A percentile compares a stretch with the other conserved stretches of the same genome.
Evolutionary conservation across 2,888 invertebrate species (phyloP).

Genomic region (Stenichneumon culpator): DNA sequence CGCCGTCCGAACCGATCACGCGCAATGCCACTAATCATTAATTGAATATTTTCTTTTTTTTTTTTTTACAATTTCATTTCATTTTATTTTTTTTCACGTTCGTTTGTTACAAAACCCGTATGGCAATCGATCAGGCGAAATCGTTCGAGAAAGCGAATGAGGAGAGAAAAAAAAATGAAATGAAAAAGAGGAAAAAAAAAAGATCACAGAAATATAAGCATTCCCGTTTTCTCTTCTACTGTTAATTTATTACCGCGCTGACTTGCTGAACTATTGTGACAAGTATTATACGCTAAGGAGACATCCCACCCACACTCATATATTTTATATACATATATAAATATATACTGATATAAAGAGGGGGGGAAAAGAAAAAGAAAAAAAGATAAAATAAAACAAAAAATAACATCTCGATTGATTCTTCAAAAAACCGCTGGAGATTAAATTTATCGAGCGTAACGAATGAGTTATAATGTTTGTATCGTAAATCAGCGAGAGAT

Average conservation of each 20-base stretch:
- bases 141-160: not conserved
- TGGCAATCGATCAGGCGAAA: constrained; percentile 41
- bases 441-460: constrained; percentile 62
- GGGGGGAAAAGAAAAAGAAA: not conserved
- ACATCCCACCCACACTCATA: constrained; percentile 58
- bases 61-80: not conserved
- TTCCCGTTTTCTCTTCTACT: constrained; percentile 37
- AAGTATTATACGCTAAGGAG: constrained; percentile 61
- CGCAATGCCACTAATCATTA: constrained; percentile 77
- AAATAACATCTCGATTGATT: constrained; percentile 57
- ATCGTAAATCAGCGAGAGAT: constrained; percentile 62
- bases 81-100: not conserved
- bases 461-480: constrained; percentile 45
- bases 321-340: constrained; percentile 35
- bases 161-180: constrained; percentile 26
- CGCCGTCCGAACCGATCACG: constrained; percentile 76
- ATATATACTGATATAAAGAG: constrained; percentile 11
- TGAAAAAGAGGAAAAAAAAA: constrained; percentile 20
- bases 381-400: constrained; percentile 18
- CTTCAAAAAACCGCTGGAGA: constrained; percentile 59
- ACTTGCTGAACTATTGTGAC: constrained; percentile 57
- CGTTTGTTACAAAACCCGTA: constrained; percentile 15
- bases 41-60: constrained; percentile 68
- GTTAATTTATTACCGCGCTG: constrained; percentile 67
- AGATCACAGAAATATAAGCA: constrained; percentile 7